phyloP scores from a whole-genome alignment of 2,797 vertebrate species.

The Thalassophryne amazonica region DNA sequence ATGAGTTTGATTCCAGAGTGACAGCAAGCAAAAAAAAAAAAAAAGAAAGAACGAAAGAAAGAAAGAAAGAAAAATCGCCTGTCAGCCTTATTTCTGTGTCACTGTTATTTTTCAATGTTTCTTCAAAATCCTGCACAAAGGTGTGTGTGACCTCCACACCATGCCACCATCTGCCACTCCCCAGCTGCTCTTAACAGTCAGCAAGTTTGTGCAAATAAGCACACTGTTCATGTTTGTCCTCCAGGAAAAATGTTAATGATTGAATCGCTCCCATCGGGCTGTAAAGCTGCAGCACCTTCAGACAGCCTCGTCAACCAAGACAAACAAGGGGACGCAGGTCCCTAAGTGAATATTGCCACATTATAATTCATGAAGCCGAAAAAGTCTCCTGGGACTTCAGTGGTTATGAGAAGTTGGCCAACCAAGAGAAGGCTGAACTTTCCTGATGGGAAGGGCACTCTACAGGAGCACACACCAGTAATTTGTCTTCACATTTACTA shows the following conservation, averaged over 20 bases:
- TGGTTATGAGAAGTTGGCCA: conserved; percentile 25
- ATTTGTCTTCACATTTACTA: conserved; percentile 14
- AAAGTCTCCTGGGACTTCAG: conserved; percentile 25
- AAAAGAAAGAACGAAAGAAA: no score
- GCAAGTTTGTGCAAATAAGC: conserved; percentile 14
- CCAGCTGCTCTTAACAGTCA: conserved; percentile 5
- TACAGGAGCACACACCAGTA: background rate
- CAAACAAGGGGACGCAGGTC: conserved; percentile 37
- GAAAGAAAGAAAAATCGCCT: no score
- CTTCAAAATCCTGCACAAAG: conserved; percentile 22
- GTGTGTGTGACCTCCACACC: conserved; percentile 2
- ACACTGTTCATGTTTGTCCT: conserved; percentile 34
- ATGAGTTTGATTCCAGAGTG: background rate
- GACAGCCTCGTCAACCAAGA: conserved; percentile 55
- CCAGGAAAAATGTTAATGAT: conserved; percentile 43
- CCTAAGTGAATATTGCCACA: conserved; percentile 21
- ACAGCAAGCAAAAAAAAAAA: background rate
- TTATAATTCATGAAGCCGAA: conserved; percentile 42
- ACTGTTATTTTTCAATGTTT: conserved; percentile 18
- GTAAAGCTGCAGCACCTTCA: conserved; percentile 41
- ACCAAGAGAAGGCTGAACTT: conserved; percentile 15
- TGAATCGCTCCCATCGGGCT: conserved; percentile 38
- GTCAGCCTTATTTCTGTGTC: no score
- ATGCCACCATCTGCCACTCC: conserved; percentile 1
- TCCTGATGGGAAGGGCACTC: background rate